Conservation (phyloP, 2,888 invertebrate species). For the Piscicola geometra region DNA sequence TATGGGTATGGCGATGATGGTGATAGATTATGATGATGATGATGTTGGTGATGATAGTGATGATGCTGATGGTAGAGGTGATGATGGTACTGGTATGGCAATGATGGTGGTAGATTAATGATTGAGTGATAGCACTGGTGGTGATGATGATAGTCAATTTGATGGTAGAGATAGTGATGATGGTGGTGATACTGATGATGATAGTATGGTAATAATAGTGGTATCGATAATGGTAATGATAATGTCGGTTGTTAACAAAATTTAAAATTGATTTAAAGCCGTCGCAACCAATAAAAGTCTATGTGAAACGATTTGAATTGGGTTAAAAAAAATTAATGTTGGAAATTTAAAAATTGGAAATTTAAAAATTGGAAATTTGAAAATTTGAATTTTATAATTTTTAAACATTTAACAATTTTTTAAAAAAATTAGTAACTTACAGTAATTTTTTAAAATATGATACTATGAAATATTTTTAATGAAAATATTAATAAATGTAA, state of each 20-base stretch:
- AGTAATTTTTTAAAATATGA: too few relatives aligned
- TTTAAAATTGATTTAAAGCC: too few relatives aligned
- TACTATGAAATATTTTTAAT: too few relatives aligned
- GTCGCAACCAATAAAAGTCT: too few relatives aligned
- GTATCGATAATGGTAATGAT: neutral
- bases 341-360: too few relatives aligned
- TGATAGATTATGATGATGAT: neutral
- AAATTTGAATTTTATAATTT: too few relatives aligned
- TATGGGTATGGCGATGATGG: neutral
- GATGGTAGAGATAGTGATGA: neutral
- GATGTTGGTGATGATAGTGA: neutral
- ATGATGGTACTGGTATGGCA: neutral
- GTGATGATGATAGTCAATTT: neutral
- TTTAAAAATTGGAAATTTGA: too few relatives aligned
- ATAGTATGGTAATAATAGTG: neutral
- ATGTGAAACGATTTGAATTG: too few relatives aligned
- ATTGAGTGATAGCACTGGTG: neutral
- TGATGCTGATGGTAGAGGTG: neutral
- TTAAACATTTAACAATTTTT: too few relatives aligned
- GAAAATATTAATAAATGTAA: too few relatives aligned
- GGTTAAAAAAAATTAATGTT: too few relatives aligned
- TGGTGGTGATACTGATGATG: neutral
- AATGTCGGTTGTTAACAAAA: neutral
- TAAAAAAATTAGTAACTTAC: too few relatives aligned
- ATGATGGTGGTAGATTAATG: neutral